Conservation (phyloP, 2,888 invertebrate genomes). For the Catocala sponsa region DNA sequence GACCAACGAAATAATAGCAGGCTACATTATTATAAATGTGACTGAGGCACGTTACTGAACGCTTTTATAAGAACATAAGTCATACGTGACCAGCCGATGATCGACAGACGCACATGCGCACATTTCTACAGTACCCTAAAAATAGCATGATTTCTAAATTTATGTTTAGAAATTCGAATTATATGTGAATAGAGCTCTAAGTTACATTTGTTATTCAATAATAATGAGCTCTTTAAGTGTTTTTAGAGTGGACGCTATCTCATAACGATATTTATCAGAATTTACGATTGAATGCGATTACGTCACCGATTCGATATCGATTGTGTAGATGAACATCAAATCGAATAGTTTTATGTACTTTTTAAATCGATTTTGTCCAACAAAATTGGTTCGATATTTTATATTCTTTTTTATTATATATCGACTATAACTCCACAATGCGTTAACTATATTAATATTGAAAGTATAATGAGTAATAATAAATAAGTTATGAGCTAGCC, state of each 20-base stretch:
- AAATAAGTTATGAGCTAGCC: no score
- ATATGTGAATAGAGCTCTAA: background rate
- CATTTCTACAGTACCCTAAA: background rate
- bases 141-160: background rate
- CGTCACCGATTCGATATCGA: background rate
- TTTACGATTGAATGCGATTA: constrained; percentile 4
- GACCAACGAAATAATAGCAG: no score
- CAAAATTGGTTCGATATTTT: background rate
- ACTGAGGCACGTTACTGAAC: no score
- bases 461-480: no score
- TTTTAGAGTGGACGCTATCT: background rate
- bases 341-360: background rate
- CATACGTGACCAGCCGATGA: no score
- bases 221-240: constrained; percentile 4
- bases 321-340: constrained; percentile 2
- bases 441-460: no score
- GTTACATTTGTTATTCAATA: background rate
- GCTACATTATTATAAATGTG: no score
- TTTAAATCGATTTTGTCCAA: constrained; percentile 7
- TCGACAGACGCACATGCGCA: no score
- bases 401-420: no score
- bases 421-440: no score
- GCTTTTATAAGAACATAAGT: no score
- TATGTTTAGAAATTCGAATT: background rate
- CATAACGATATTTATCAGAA: background rate